A percentile compares a stretch with the other conserved stretches of the same genome.
These are phyloP conservation scores for Xiphophorus maculatus DNA, from an alignment of 2,113 vertebrate genomes.

Conservation along the genomic window DNA sequence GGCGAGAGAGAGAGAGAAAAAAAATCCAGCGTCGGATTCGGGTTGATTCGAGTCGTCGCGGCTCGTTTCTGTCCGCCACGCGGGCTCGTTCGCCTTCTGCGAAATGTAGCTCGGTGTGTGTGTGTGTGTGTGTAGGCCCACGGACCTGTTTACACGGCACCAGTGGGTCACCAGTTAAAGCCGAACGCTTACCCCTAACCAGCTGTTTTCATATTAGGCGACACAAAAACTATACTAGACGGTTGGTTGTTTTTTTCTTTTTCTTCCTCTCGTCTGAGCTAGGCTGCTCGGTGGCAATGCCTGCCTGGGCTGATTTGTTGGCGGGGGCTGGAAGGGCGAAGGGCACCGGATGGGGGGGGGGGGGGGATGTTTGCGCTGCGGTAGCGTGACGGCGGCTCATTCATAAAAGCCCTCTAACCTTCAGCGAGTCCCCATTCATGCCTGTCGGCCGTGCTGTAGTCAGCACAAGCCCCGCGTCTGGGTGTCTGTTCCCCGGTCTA, in stretches of 20 bases:
- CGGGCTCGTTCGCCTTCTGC: constrained; percentile 2
- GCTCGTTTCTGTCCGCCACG: background rate
- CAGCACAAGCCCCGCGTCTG: constrained; percentile 1
- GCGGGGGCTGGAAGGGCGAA: constrained; percentile 62
- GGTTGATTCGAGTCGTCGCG: background rate
- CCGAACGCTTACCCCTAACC: too few relatives aligned
- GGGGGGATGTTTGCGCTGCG: constrained; percentile 71
- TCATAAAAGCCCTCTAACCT: constrained; percentile 86
- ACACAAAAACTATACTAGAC: background rate
- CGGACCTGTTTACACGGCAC: constrained; percentile 38
- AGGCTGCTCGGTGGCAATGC: constrained; percentile 33
- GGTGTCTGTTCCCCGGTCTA: background rate
- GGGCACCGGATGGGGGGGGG: constrained; percentile 47
- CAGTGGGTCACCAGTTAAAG: constrained; percentile 8
- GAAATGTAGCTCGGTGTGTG: background rate
- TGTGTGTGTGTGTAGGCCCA: constrained; percentile 18
- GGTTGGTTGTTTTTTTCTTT: background rate
- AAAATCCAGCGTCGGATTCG: background rate
- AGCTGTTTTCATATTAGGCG: too few relatives aligned
- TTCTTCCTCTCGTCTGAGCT: background rate
- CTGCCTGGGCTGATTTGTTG: constrained; percentile 31
- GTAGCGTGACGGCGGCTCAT: constrained; percentile 84
- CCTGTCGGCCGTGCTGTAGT: constrained; percentile 22
- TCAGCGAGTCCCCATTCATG: constrained; percentile 82
- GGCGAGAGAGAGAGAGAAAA: background rate